These are phyloP conservation scores for Cheilosia scutellata DNA, from an alignment of 2,888 invertebrate species.

Conservation along the genomic window DNA sequence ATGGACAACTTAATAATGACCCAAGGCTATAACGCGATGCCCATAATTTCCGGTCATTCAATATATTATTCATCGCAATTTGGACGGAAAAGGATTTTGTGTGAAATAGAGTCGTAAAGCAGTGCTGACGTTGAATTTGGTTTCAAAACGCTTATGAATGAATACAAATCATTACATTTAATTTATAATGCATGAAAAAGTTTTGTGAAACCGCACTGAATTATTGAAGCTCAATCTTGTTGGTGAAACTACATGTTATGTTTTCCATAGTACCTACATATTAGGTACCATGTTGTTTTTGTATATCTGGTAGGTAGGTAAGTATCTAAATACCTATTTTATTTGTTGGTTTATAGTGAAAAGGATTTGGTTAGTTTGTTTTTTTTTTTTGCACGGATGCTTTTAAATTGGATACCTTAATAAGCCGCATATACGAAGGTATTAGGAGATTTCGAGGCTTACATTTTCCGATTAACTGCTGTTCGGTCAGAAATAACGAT, in stretches of 20 bases:
- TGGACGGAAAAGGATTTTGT: background rate
- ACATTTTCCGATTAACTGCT: too few relatives aligned
- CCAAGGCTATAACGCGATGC: background rate
- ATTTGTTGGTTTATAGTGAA: background rate
- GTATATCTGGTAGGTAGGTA: too few relatives aligned
- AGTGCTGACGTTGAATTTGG: background rate
- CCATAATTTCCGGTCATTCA: slow-evolving; percentile 13
- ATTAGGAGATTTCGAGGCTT: too few relatives aligned
- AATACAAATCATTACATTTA: background rate
- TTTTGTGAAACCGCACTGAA: background rate
- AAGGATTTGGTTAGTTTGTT: background rate
- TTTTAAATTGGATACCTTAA: background rate
- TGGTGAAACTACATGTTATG: background rate
- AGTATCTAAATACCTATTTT: too few relatives aligned
- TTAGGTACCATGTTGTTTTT: background rate
- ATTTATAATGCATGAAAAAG: background rate
- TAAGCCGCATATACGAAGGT: too few relatives aligned
- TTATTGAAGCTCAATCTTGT: background rate
- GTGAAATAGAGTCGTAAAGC: background rate
- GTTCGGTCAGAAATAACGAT: too few relatives aligned
- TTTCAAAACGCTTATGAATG: background rate
- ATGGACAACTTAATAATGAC: background rate
- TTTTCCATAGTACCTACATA: background rate
- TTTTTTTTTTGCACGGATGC: background rate
- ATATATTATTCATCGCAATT: slow-evolving; percentile 14